Evolutionary conservation across 2,888 invertebrate genomes (phyloP).

Genomic region (Drosophila atripex): DNA sequence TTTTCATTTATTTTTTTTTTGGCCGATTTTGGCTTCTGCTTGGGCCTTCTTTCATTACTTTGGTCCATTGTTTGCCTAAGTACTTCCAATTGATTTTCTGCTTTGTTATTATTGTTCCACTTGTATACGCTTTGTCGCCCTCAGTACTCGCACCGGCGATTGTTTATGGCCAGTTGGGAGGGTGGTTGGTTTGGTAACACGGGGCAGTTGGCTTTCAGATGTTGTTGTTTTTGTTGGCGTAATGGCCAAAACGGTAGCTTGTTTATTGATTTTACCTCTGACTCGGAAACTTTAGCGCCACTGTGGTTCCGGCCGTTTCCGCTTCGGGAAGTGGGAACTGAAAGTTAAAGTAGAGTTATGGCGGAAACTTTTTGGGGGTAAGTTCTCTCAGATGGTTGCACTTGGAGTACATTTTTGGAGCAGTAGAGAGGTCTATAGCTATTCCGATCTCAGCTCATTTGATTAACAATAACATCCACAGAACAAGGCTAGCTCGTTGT

Average conservation of each 20-base stretch:
- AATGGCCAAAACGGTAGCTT: conserved; percentile 36
- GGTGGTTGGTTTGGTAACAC: conserved; percentile 32
- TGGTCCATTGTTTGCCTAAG: conserved; percentile 73
- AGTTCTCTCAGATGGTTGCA: conserved; percentile 5
- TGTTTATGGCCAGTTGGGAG: conserved; percentile 38
- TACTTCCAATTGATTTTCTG: conserved; percentile 75
- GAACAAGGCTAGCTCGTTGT: conserved; percentile 43
- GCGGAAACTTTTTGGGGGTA: conserved; percentile 8
- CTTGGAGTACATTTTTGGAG: background rate
- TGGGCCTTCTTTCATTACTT: conserved; percentile 49
- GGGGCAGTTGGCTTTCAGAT: conserved; percentile 3
- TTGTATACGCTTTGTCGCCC: conserved; percentile 56
- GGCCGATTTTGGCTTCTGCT: conserved; percentile 22
- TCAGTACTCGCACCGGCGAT: conserved; percentile 30
- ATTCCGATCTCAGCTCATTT: conserved; percentile 32
- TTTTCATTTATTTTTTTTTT: conserved; percentile 25
- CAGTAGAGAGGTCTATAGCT: conserved; percentile 5
- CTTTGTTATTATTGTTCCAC: conserved; percentile 66
- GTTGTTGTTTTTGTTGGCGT: conserved; percentile 4
- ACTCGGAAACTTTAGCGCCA: conserved; percentile 32
- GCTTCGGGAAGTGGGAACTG: conserved; percentile 15
- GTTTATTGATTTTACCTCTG: conserved; percentile 48
- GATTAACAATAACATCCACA: conserved; percentile 33
- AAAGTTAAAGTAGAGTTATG: conserved; percentile 18
- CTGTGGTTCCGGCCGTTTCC: conserved; percentile 15